Base-by-base conservation (phyloP, 2,113 vertebrate genomes). In the Leptodactylus fuscus region DNA sequence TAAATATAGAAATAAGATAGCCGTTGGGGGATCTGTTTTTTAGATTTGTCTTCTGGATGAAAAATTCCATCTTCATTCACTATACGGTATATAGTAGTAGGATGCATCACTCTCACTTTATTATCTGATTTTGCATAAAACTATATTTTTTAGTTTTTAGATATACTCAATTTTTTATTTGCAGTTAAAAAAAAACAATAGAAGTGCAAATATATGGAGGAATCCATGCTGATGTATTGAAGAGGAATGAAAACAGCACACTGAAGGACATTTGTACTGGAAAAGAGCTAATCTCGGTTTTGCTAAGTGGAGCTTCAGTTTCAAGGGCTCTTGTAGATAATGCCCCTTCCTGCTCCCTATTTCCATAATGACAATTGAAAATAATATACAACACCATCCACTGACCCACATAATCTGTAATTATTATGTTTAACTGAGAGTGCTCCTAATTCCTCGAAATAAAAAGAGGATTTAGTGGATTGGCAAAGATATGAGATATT, bases 351-450 rank as follows among this genome's bases (percentile, higher is more conserved):
- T 81, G 84, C 65, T 60, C 84, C 65, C 9, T 73, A 32, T 85
- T 80, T 60, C 67, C 77, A 81, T 81, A 81, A 71, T 71, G 65
- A 81, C 49, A 81, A 73, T 85, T 85, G 55, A 73, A 70, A 44
- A 85, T 79, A 85, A 85, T 85, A 80, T 85, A 60, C 77, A 60
- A 44, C 76, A 48, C 51, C 49, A 36, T 85, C 84, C 76, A 36
- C n/a, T 85, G 84, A 85, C 84, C 84, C 73, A 81, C 49, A 81
- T 81, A 71, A 80, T 71, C 65, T 34, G 36, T 85, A 80, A 85
- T 81, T 85, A 85, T 81, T 73, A 73, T 71, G 62, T 80, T 73
- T 69, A 80, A 81, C 80, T 80, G 22, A 71, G 53, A 73, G 49
- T 58, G 36, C 38, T 73, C 60, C 49, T 81, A 29, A 22, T 81